Evolutionary conservation across 2,797 vertebrate genomes (phyloP).

Genomic region (Syngnathus acus): DNA sequence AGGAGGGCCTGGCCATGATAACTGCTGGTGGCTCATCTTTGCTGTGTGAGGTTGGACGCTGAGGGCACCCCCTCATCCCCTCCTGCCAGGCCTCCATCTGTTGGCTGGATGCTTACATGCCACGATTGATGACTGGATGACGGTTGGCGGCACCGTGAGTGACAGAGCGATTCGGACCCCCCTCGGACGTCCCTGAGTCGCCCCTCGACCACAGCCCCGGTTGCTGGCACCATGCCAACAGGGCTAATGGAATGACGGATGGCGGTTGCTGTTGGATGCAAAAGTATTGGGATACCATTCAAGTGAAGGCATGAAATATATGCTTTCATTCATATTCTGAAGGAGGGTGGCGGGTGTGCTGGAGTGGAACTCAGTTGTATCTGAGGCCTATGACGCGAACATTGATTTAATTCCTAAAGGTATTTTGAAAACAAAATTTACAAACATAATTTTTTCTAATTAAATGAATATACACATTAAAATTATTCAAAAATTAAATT

Average conservation of each 20-base stretch:
- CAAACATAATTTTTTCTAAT: neutral
- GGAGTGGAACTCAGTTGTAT: no score
- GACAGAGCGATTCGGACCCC: constrained; percentile 83
- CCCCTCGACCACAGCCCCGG: constrained; percentile 20
- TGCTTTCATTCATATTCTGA: no score
- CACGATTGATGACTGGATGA: constrained; percentile 88
- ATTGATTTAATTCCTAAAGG: neutral
- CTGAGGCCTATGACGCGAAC: neutral
- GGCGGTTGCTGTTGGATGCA: constrained; percentile 47
- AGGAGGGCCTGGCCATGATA: constrained; percentile 50
- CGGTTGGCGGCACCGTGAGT: constrained; percentile 78
- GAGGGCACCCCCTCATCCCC: constrained; percentile 64
- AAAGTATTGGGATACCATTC: neutral
- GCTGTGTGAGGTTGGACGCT: constrained; percentile 66
- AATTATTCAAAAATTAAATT: no score
- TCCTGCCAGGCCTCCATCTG: constrained; percentile 75
- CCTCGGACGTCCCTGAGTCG: constrained; percentile 67
- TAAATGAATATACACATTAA: neutral
- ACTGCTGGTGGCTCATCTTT: constrained; percentile 47
- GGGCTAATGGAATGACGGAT: constrained; percentile 60
- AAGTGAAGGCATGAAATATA: neutral
- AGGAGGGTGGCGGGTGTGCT: no score
- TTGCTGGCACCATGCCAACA: constrained; percentile 75
- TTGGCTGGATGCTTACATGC: constrained; percentile 82
- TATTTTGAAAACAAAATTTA: neutral